Evolutionary conservation across 2,113 vertebrate genomes (phyloP).

Genomic region (Eupsittula cactorum): DNA sequence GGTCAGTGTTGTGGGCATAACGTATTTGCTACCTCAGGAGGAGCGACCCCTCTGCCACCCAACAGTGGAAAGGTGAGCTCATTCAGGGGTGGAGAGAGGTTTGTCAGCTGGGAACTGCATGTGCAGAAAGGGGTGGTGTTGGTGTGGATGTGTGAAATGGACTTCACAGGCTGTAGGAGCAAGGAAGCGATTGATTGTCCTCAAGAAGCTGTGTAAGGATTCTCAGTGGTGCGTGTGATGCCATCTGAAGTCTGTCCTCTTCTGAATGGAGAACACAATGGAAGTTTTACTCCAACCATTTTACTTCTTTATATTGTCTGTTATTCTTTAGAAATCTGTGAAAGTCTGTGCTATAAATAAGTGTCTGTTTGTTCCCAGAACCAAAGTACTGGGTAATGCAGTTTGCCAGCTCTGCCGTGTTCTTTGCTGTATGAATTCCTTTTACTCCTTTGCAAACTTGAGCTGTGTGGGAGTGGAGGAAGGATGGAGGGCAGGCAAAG

Average conservation of each 20-base stretch:
- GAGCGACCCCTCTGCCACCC: constrained; percentile 94
- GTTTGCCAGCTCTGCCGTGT: background rate
- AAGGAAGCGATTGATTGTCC: background rate
- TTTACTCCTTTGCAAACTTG: background rate
- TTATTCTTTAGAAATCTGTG: background rate
- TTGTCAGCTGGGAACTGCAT: background rate
- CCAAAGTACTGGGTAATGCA: background rate
- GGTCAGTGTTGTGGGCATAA: constrained; percentile 96
- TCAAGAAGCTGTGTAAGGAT: background rate
- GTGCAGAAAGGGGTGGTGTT: background rate
- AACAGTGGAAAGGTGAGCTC: constrained; percentile 90
- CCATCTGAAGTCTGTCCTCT: background rate
- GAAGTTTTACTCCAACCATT: background rate
- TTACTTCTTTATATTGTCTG: background rate
- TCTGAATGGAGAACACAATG: background rate
- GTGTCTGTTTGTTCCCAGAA: background rate
- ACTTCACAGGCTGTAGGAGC: background rate
- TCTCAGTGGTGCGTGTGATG: background rate
- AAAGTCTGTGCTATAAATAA: background rate
- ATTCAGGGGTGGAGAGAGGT: background rate
- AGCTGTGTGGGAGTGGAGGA: background rate
- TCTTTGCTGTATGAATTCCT: background rate
- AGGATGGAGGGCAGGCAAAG: background rate
- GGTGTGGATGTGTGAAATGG: background rate
- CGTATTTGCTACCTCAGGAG: constrained; percentile 96